Evolutionary conservation across 1,140 invertebrate genomes (phyloP).

Genomic region (Drosophila insularis): DNA sequence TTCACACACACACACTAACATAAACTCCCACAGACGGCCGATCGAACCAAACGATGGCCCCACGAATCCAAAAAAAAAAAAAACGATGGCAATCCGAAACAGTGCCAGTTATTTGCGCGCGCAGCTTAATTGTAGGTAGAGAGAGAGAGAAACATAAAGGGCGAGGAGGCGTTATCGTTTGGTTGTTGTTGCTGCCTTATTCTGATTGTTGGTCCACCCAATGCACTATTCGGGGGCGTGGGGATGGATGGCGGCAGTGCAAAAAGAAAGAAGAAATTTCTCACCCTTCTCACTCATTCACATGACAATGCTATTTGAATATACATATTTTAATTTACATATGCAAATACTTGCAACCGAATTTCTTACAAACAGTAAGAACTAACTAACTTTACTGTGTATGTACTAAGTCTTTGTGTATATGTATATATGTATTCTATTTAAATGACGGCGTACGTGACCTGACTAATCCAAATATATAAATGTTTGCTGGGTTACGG

Average conservation of each 20-base stretch:
- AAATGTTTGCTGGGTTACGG: constrained; percentile 72
- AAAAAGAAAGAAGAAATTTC: background rate
- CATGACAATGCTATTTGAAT: too few relatives aligned
- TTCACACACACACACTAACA: constrained; percentile 13
- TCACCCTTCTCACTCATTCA: too few relatives aligned
- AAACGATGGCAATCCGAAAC: constrained; percentile 41
- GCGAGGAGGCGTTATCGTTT: background rate
- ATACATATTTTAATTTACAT: background rate
- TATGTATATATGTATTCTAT: constrained; percentile 15
- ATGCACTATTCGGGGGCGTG: background rate
- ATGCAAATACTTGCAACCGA: too few relatives aligned
- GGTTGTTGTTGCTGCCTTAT: constrained; percentile 10
- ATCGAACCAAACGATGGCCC: constrained; percentile 25
- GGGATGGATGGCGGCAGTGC: background rate
- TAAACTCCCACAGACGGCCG: constrained; percentile 1
- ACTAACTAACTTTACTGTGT: constrained; percentile 24
- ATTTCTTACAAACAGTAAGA: too few relatives aligned
- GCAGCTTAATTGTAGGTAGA: constrained; percentile 42
- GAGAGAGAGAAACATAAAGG: constrained; percentile 24
- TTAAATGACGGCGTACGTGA: constrained; percentile 59
- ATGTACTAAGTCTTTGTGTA: constrained; percentile 12
- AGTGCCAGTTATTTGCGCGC: constrained; percentile 53
- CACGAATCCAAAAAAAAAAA: constrained; percentile 51
- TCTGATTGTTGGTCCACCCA: background rate
- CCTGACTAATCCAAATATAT: constrained; percentile 38